Percentiles rank a stretch among this genome's conserved stretches.
These are phyloP conservation scores for Platanista minor DNA, from an alignment of 2,113 vertebrate genomes.

Conservation along the genomic window DNA sequence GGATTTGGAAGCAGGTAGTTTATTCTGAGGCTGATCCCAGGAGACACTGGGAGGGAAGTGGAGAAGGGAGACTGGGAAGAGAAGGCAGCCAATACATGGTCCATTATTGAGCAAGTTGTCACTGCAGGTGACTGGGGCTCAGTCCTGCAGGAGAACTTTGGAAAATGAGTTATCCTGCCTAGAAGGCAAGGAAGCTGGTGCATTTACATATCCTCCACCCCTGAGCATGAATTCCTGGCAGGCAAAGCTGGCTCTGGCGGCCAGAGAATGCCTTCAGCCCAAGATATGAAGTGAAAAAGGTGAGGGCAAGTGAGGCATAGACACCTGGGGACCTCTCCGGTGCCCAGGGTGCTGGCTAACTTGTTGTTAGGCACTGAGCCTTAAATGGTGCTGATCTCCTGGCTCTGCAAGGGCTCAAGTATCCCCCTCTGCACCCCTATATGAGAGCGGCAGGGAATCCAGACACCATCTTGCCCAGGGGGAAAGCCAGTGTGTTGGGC, in stretches of 20 bases:
- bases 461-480: background rate
- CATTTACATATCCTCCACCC: background rate
- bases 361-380: background rate
- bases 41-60: background rate
- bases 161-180: slow-evolving; percentile 1
- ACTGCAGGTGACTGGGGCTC: background rate
- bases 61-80: background rate
- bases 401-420: background rate
- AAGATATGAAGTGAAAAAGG: background rate
- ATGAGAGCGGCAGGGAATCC: background rate
- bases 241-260: background rate
- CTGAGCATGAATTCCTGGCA: background rate
- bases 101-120: background rate
- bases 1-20: background rate
- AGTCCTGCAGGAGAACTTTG: background rate
- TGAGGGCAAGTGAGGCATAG: background rate
- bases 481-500: background rate
- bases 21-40: background rate
- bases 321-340: background rate
- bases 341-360: background rate
- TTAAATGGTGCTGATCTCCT: background rate
- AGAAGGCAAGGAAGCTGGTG: background rate
- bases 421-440: background rate
- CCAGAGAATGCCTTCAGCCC: background rate
- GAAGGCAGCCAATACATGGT: background rate